Conservation (phyloP, 2,888 invertebrate genomes). For the Malacosoma neustria region DNA sequence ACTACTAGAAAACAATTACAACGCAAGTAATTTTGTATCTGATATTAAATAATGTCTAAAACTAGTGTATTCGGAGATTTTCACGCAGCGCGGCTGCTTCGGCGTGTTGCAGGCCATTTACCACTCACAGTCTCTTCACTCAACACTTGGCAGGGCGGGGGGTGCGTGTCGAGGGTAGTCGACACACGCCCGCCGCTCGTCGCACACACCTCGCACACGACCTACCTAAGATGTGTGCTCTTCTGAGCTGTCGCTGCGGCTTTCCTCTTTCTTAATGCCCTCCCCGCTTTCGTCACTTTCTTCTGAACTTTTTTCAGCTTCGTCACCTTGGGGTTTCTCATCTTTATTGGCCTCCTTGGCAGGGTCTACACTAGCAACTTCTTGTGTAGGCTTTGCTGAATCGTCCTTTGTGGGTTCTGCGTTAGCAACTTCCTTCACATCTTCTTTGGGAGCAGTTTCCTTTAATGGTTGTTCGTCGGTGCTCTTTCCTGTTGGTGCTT, state of each 20-base stretch:
- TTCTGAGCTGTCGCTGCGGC: conserved; percentile 28
- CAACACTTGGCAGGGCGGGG: conserved; percentile 39
- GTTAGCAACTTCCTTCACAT: conserved; percentile 6
- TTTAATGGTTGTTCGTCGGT: too few relatives aligned
- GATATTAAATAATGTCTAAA: conserved; percentile 69
- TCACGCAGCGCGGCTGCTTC: conserved; percentile 28
- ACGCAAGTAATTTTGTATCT: conserved; percentile 56
- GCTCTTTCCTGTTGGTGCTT: too few relatives aligned
- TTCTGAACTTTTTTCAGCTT: conserved; percentile 34
- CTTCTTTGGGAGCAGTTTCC: conserved; percentile 9
- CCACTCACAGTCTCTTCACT: conserved; percentile 24
- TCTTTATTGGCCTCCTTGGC: background rate
- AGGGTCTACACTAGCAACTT: too few relatives aligned
- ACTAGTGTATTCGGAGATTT: conserved; percentile 48
- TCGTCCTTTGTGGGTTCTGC: background rate
- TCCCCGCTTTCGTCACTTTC: conserved; percentile 18
- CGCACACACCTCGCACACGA: conserved; percentile 27
- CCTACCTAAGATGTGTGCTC: conserved; percentile 48
- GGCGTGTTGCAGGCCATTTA: conserved; percentile 28
- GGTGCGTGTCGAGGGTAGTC: conserved; percentile 68
- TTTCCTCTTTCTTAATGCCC: conserved; percentile 26
- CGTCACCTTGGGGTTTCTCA: too few relatives aligned
- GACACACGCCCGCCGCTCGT: conserved; percentile 65
- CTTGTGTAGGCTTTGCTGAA: background rate
- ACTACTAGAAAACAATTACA: conserved; percentile 66